Evolutionary conservation across 1,140 invertebrate species (phyloP).

Genomic region (Probaryconus sp.): DNA sequence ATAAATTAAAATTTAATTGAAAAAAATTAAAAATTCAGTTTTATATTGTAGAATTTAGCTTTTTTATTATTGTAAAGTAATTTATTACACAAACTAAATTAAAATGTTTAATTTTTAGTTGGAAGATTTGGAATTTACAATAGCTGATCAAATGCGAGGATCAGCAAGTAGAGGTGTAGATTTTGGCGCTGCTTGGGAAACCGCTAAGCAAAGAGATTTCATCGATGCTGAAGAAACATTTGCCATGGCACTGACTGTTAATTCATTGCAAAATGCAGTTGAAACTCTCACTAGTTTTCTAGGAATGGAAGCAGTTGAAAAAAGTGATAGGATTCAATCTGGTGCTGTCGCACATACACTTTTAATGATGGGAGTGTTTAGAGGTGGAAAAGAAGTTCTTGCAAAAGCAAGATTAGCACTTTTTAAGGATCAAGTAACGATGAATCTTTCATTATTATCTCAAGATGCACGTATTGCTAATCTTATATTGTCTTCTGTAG

Average conservation of each 20-base stretch:
- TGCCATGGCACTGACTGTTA: slow-evolving; percentile 86
- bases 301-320: slow-evolving; percentile 91
- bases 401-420: slow-evolving; percentile 89
- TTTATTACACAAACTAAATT: not conserved
- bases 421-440: slow-evolving; percentile 86
- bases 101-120: slow-evolving; percentile 84
- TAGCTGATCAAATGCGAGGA: slow-evolving; percentile 95
- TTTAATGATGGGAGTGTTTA: slow-evolving; percentile 89
- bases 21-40: no score
- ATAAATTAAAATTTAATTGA: slow-evolving; percentile 17
- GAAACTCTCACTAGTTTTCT: slow-evolving; percentile 92
- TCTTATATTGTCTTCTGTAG: slow-evolving; percentile 90
- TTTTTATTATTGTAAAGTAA: not conserved
- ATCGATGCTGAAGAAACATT: slow-evolving; percentile 94
- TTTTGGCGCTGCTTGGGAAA: slow-evolving; percentile 87
- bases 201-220: slow-evolving; percentile 79
- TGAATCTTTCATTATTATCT: slow-evolving; percentile 84
- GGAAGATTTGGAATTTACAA: slow-evolving; percentile 94
- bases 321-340: slow-evolving; percentile 90
- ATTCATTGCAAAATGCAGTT: slow-evolving; percentile 90
- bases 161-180: slow-evolving; percentile 75
- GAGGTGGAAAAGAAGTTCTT: slow-evolving; percentile 93
- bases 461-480: slow-evolving; percentile 87
- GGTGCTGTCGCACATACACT: slow-evolving; percentile 91
- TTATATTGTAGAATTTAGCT: slow-evolving; percentile 19